Evolutionary conservation across 2,888 invertebrate species (phyloP), one percentile per base, ranked within the genome.

Genomic region (Fabriciana adippe): DNA sequence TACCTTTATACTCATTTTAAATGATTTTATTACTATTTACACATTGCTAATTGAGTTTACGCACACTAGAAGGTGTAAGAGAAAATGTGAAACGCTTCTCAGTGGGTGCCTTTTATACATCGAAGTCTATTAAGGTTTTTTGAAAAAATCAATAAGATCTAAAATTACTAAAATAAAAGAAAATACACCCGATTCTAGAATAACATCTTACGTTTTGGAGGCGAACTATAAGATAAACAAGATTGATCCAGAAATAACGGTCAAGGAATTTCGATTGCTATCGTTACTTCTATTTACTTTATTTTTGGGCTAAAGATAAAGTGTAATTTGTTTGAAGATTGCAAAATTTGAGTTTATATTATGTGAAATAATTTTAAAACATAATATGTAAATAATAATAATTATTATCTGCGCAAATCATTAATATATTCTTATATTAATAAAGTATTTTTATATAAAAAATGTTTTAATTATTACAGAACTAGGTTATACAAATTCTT

Each of bases 121-220:
- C 75, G 67, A 69, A 75, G 69, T 79, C 76, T 77, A 82, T 83
- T 81, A 77, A 78, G 81, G 55, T 80, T 76, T 86, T 86, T 82
- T 8, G 35, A 81, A 76, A 76, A 76, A 79, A 67, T 71, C 67
- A 74, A 76, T 76, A 76, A 75, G 75, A 79, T 86, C 83, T 89
- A 83, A 86, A 81, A 85, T 87, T 90, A 87, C 89, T 71, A 74
- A 85, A 86, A 84, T 85, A 84, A 86, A 86, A 80, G 80, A 83
- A 86, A 88, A 81, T 82, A 83, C 88, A 91, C 83, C 73, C 73
- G 81, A 88, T 80, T 84, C 85, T 85, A 79, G 75, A 86, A 86
- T 82, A 89, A 89, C 88, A 88, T 77, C 75, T 72, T 70, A 78
- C 79, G 80, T 81, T 82, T 78, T 80, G 79, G 75, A 74, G 78